Evolutionary conservation across 1,140 invertebrate genomes (phyloP), one percentile per base, ranked within the genome.

Genomic region (Bathynomus jamesi): DNA sequence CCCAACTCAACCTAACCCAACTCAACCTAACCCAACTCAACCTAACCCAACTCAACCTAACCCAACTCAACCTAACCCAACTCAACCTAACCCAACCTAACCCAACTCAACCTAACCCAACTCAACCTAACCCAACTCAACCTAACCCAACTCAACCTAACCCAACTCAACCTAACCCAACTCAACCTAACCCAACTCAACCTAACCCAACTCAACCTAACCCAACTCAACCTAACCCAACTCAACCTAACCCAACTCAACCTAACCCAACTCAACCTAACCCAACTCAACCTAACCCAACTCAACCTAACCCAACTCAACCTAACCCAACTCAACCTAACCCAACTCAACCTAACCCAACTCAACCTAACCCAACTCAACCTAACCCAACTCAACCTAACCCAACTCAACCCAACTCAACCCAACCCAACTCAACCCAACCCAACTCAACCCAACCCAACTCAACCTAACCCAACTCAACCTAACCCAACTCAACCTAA

Each of bases 301-400:
- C 62, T 24, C 24, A 24, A 10, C 62, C 62, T 24, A 64, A 64
- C 62, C 62, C 62, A 64, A 64, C 62, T 24, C 62, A 64, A 24
- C 62, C 62, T 24, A 64, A 64, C 62, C 62, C 62, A 64, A 64
- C 62, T 24, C 62, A 64, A 64, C 62, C 62, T 24, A 64, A 64
- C 62, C 62, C 62, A 64, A 64, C 62, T 24, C 62, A 64, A 64
- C 62, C 62, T 24, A 64, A 64, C 62, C 62, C 62, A 64, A 64
- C 62, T 24, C 62, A 64, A 64, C 62, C 62, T 24, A 64, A 64
- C 62, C 62, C 62, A 64, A 64, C 62, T 24, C 62, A 64, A 64
- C 62, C 62, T 24, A 64, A 64, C 62, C 62, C 62, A 64, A 64
- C 62, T 24, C 62, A 64, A 64, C 62, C 24, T 64, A 64, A 64